Percentiles rank a stretch among this genome's conserved stretches.
These are phyloP conservation scores for Nycticebus coucang DNA, from an alignment of 2,113 vertebrate species.

Conservation along the genomic window DNA sequence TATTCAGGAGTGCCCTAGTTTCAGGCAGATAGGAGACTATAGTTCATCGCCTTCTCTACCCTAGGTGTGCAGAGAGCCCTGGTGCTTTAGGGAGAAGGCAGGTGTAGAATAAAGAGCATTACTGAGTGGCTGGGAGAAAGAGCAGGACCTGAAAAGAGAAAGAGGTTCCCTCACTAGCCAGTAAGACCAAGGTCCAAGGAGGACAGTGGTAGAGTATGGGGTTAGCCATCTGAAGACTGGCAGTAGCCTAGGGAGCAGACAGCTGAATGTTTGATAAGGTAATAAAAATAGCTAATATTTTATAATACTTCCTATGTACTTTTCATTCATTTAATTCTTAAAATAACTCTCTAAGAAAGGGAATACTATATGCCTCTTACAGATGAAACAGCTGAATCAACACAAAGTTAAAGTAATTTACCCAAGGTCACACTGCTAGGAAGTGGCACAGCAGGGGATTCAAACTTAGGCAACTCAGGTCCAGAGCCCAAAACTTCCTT, in stretches of 20 bases:
- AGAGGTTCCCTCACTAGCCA: slow-evolving; percentile 29
- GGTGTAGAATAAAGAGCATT: neutral
- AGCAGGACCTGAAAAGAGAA: neutral
- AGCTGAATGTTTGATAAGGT: neutral
- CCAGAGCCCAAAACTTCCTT: neutral
- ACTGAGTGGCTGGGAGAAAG: neutral
- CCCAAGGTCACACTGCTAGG: neutral
- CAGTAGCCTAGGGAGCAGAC: neutral
- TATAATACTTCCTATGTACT: neutral
- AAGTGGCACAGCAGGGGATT: neutral
- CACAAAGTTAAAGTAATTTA: neutral
- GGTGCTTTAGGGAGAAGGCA: neutral
- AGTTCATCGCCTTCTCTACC: neutral
- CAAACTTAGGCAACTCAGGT: neutral
- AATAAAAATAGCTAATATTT: slow-evolving; percentile 36
- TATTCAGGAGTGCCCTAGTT: neutral
- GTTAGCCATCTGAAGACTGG: neutral
- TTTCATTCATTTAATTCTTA: slow-evolving; percentile 8
- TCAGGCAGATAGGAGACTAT: neutral
- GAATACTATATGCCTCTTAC: neutral
- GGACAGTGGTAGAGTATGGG: neutral
- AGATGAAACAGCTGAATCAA: slow-evolving; percentile 5
- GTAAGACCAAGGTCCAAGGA: neutral
- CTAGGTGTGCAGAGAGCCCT: neutral
- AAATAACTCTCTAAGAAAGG: neutral